Base-by-base conservation (phyloP, 2,113 vertebrate species). In the Potamarius usumacintae region DNA sequence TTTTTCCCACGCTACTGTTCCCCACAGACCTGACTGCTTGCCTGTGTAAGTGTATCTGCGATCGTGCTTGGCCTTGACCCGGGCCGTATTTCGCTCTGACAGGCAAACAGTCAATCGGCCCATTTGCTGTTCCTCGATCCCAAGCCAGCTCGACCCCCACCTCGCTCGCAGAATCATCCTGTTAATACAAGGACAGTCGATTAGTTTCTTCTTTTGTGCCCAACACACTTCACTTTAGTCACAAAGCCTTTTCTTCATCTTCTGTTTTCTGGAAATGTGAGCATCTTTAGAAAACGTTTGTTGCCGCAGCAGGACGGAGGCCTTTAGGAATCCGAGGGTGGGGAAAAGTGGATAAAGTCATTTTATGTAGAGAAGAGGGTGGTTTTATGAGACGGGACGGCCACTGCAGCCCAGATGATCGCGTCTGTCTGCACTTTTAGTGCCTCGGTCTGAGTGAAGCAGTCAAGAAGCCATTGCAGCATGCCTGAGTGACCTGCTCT, bases 31-130 rank as follows among this genome's bases (percentile, higher is more conserved):
- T 86, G 92, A 90, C 91, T 90, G 90, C 88, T 90, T 91, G 91
- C 63, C 77, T 82, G 85, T 74, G 87, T 87, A 53, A 62, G 79
- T 88, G 87, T 89, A 89, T 88, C 84, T 82, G 85, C 76, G 58
- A 76, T 60, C 85, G 83, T 34, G 80, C 86, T 90, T 93, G 92
- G 94, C 94, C 94, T 94, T 93, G 93, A 92, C 92, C 90, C 85
- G 88, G 88, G 91, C 93, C 92, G 72, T 93, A 92, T 94, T 93
- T 93, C 90, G 91, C 88, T 86, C 89, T 91, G 92, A 93, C 92
- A 92, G 88, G 89, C 91, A 92, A 91, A 90, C 88, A 91, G 88
- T 90, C 92, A 87, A 90, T 89, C 90, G 85, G 87, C 87, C 92
- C 91, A 87, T 84, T 90, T 89, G 86, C 91, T 79, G 88, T 92